Evolutionary conservation across 2,888 invertebrate genomes (phyloP).

Genomic region (Orgyia antiqua): DNA sequence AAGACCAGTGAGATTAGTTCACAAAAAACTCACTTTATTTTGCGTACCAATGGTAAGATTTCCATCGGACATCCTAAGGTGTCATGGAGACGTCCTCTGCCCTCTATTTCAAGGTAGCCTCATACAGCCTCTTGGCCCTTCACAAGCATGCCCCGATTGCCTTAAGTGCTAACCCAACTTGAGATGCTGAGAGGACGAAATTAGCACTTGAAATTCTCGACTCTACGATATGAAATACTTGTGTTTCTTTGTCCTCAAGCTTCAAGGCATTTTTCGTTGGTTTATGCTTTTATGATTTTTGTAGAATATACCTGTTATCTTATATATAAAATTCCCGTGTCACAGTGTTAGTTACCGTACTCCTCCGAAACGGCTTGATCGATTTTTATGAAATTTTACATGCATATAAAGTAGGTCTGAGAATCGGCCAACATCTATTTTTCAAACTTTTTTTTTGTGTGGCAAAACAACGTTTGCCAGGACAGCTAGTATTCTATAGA

Average conservation of each 20-base stretch:
- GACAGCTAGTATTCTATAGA: too few relatives aligned
- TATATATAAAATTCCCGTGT: too few relatives aligned
- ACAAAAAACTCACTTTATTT: neutral
- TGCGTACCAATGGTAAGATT: constrained; percentile 27
- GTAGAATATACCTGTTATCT: neutral
- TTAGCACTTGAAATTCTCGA: constrained; percentile 53
- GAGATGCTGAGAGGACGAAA: constrained; percentile 39
- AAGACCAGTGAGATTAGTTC: too few relatives aligned
- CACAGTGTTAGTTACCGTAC: too few relatives aligned
- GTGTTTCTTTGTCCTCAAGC: constrained; percentile 16
- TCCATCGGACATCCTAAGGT: constrained; percentile 56
- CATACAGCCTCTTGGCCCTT: constrained; percentile 33
- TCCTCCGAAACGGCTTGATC: too few relatives aligned
- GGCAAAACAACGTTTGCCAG: too few relatives aligned
- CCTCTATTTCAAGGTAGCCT: constrained; percentile 32
- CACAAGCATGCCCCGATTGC: constrained; percentile 37
- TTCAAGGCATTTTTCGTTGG: constrained; percentile 9
- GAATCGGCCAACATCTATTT: too few relatives aligned
- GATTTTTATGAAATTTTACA: too few relatives aligned
- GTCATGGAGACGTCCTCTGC: constrained; percentile 60
- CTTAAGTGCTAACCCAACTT: constrained; percentile 52
- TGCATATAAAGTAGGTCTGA: too few relatives aligned
- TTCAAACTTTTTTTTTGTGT: too few relatives aligned
- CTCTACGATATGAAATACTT: constrained; percentile 24
- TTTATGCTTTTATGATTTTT: neutral